Conservation (phyloP, 2,888 invertebrate genomes). For the Melinaea marsaeus region DNA sequence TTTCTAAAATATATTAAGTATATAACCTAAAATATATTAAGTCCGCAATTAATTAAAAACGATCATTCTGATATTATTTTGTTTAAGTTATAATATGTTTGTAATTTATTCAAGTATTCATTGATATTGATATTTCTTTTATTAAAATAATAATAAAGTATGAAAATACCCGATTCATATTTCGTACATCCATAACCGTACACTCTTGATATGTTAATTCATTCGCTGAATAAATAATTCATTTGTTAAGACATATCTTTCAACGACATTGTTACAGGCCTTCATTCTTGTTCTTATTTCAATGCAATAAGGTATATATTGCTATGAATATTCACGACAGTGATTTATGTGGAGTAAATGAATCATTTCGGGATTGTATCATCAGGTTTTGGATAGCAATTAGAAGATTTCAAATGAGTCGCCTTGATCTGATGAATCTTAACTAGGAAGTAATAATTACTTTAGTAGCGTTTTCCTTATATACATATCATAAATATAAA, state of each 20-base stretch:
- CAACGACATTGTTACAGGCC: constrained; percentile 52
- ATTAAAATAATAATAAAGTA: too few species aligned
- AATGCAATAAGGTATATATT: constrained; percentile 34
- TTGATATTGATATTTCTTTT: too few species aligned
- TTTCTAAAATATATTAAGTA: too few species aligned
- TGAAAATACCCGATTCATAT: constrained; percentile 12
- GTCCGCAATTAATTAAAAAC: too few species aligned
- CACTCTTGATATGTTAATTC: constrained; percentile 74
- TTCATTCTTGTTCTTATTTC: constrained; percentile 33
- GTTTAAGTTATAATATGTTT: too few species aligned
- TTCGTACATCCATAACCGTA: constrained; percentile 34
- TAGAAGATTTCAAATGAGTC: constrained; percentile 26
- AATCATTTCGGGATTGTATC: constrained; percentile 28
- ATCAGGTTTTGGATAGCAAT: constrained; percentile 30
- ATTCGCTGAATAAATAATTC: constrained; percentile 73
- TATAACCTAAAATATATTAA: too few species aligned
- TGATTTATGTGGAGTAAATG: constrained; percentile 32
- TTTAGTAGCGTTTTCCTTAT: neutral
- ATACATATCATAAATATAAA: constrained; percentile 1
- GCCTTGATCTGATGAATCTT: constrained; percentile 16
- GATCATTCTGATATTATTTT: too few species aligned
- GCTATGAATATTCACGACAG: constrained; percentile 19
- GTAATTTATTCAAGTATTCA: too few species aligned
- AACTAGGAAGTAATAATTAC: constrained; percentile 14
- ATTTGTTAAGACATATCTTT: constrained; percentile 69